Evolutionary conservation across 2,113 vertebrate genomes (phyloP).

Genomic region (Oncorhynchus mykiss): DNA sequence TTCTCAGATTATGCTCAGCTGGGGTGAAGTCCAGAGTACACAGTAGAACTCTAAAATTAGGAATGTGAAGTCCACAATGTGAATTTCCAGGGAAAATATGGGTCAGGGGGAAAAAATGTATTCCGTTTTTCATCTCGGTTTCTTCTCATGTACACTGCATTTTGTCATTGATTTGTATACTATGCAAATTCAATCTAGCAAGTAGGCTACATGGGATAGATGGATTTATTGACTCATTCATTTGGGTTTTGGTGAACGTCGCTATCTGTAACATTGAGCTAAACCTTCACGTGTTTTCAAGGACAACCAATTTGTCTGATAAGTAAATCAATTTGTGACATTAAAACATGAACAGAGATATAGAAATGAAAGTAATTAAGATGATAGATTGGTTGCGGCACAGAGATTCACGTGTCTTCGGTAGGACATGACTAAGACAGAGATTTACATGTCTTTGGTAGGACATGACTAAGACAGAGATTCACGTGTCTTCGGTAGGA

Average conservation of each 20-base stretch:
- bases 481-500: too few relatives aligned
- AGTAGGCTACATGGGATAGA: slow-evolving; percentile 9
- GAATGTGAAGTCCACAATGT: too few relatives aligned
- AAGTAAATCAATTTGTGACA: slow-evolving; percentile 69
- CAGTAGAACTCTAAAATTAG: too few relatives aligned
- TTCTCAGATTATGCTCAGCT: too few relatives aligned
- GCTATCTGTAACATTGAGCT: slow-evolving; percentile 23
- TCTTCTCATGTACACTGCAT: slow-evolving; percentile 30
- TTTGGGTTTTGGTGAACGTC: slow-evolving; percentile 27
- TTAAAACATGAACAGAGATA: slow-evolving; percentile 60
- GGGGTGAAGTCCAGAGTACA: too few relatives aligned
- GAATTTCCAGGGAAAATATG: too few relatives aligned
- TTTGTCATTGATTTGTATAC: slow-evolving; percentile 18
- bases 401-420: slow-evolving; percentile 4
- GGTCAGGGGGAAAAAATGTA: too few relatives aligned
- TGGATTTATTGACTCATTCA: slow-evolving; percentile 52
- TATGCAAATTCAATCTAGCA: slow-evolving; percentile 46
- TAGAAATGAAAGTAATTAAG: slow-evolving; percentile 75
- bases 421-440: too few relatives aligned
- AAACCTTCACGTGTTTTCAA: slow-evolving; percentile 47
- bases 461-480: too few relatives aligned
- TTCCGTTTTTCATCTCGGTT: too few relatives aligned
- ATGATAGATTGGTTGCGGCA: slow-evolving; percentile 72
- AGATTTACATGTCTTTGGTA: too few relatives aligned
- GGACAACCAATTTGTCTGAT: slow-evolving; percentile 68